Base-by-base conservation (phyloP, 2,888 invertebrate species). In the Tenthredo notha region DNA sequence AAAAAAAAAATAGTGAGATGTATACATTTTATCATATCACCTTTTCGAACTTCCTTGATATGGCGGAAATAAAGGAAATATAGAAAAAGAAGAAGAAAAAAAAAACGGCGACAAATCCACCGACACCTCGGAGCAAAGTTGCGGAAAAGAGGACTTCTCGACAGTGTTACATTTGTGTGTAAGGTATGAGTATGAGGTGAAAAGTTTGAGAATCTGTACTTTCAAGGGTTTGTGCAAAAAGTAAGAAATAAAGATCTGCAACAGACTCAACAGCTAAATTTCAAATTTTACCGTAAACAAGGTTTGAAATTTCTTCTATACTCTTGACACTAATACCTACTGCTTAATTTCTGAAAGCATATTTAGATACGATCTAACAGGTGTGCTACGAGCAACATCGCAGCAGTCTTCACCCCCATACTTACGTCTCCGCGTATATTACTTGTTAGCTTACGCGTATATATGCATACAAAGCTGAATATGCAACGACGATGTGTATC, bases 281-380 rank as follows among this genome's bases (percentile, higher is more conserved):
- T n/a, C 6, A 54, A 54, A 15, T 50, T 50, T 18, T 10, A 10
- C 10, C 10, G 2, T 43, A 10, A 43, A 10, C 9, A 10, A 10
- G 40, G 47, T 47, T 47, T 25, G 10, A 21, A 61, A 10, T 61
- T 12, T 25, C 21, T 12, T 54, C 61, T 12, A 25, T 40, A 43
- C 21, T 43, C 72, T 74, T 43, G 43, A 74, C 43, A 10, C 2
- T 43, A 21, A 43, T 29, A 33, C 12, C 33, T 25, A 70, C 25
- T 43, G 72, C 72, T 74, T 37, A 9, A 74, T 74, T 43, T 40
- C 72, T 67, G 33, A 5, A 33, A 29, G 33, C 67, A 18, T 67
- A 67, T 67, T 74, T 25, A 74, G 72, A 74, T 74, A 74, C 40
- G 72, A 74, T 74, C 72, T 74, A 74, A 74, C 72, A 74, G 72